These are phyloP conservation scores for Phenganax subtilis DNA, from an alignment of 92 coral and sea anemone species.

Conservation along the genomic window DNA sequence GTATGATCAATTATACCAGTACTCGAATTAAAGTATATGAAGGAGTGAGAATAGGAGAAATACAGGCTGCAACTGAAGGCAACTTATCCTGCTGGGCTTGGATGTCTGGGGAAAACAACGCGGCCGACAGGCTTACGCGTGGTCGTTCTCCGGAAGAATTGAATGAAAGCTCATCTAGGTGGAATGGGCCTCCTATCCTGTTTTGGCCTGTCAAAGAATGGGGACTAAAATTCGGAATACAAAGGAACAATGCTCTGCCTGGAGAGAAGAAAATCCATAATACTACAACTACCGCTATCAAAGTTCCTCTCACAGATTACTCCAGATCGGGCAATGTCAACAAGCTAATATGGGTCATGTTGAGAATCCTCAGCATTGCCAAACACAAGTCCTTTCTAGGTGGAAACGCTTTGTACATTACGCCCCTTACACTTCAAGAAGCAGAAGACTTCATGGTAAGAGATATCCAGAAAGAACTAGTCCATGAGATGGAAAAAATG, in stretches of 20 bases:
- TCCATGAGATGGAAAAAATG: constrained; percentile 24
- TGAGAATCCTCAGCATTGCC: constrained; percentile 49
- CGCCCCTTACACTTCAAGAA: constrained; percentile 44
- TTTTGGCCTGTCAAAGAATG: constrained; percentile 40
- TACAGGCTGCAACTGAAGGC: constrained; percentile 55
- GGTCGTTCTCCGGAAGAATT: constrained; percentile 51
- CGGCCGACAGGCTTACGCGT: constrained; percentile 63
- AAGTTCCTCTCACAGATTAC: constrained; percentile 44
- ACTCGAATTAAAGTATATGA: constrained; percentile 54
- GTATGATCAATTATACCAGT: constrained; percentile 57
- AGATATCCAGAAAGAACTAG: constrained; percentile 41
- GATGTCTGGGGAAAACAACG: constrained; percentile 54
- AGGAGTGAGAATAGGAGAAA: constrained; percentile 56
- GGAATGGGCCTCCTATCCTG: constrained; percentile 47
- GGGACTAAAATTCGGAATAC: constrained; percentile 35
- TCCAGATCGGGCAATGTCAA: constrained; percentile 50
- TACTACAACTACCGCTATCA: neutral
- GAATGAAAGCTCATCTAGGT: constrained; percentile 42
- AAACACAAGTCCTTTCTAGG: constrained; percentile 48
- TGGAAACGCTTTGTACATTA: constrained; percentile 35
- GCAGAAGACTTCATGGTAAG: constrained; percentile 57
- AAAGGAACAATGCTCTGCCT: constrained; percentile 43
- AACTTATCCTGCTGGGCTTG: constrained; percentile 60
- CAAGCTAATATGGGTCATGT: constrained; percentile 52
- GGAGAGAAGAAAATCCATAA: constrained; percentile 46